Base-by-base conservation (phyloP, 2,797 vertebrate species). In the Tragelaphus oryx region DNA sequence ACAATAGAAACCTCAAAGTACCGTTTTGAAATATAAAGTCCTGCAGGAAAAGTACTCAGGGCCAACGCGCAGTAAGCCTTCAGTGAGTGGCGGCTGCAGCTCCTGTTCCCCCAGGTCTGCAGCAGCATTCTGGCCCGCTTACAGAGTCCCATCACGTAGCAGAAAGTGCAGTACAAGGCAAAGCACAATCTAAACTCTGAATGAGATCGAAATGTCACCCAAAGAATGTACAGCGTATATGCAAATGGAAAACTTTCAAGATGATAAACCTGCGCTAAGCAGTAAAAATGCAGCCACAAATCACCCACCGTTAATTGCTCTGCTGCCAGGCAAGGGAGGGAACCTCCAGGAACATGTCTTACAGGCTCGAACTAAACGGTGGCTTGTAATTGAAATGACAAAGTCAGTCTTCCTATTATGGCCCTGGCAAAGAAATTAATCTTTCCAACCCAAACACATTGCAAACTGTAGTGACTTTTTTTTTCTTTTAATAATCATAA, bases 221-320 rank as follows among this genome's bases (percentile, higher is more conserved):
- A 16, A 71, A 96, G 95, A 96, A 97, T 84, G 91, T 81, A 97
- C 52, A 94, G 96, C 80, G 28, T 74, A 74, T 96, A 98, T 96
- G 97, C 97, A 98, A 98, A 96, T 97, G 82, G 97, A 84, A 97
- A 96, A 96, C 97, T 93, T 97, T 96, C 97, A 96, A 93, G 95
- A 97, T 97, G 97, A 98, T 95, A 95, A 97, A 97, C 95, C 93
- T 96, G 94, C n/a, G 46, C 93, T 88, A 83, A 93, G 89, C 93
- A 85, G 85, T 94, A 84, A 94, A 97, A 97, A 85, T 74, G 55
- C 81, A 90, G 89, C 60, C 84, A 97, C 97, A 97, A 97, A 98
- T 97, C 97, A 97, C 84, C 89, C 10, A 12, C 95, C 93, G 91
- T 96, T 98, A 97, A 98, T 95, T 96, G 97, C 81, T 83, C 94